phyloP scores from a whole-genome alignment of 2,113 vertebrate genomes.

The Tupaia chinensis region DNA sequence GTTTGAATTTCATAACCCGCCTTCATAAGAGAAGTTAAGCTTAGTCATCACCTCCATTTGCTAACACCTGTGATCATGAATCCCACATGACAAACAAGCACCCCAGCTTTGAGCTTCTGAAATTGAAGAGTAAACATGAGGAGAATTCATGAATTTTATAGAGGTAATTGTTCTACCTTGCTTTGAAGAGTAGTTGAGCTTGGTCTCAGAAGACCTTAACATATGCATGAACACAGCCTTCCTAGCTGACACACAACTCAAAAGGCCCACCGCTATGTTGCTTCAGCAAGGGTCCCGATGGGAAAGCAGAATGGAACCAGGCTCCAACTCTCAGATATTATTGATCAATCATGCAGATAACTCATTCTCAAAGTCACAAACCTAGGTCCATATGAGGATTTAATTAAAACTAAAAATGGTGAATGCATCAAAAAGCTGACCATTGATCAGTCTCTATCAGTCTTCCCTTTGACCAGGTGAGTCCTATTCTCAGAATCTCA shows the following conservation, averaged over 20 bases:
- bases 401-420: not conserved
- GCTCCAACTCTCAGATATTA: not conserved
- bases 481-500: not conserved
- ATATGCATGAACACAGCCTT: not conserved
- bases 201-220: constrained; percentile 56
- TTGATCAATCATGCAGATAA: not conserved
- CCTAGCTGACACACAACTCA: not conserved
- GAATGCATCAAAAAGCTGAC: not conserved
- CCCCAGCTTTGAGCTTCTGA: constrained; percentile 54
- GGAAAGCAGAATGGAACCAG: not conserved
- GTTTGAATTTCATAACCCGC: constrained; percentile 64
- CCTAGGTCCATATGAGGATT: not conserved
- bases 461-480: not conserved
- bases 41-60: not conserved
- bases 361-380: not conserved
- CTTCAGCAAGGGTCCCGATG: not conserved
- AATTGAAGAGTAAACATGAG: constrained; percentile 39
- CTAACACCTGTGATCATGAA: constrained; percentile 65
- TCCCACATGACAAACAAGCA: constrained; percentile 34
- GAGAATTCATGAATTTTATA: constrained; percentile 59
- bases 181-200: constrained; percentile 53
- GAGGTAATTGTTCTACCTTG: constrained; percentile 18
- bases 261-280: not conserved
- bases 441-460: not conserved
- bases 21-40: not conserved